Evolutionary conservation across 2,888 invertebrate genomes (phyloP), one percentile per base, ranked within the genome.

Genomic region (Erynnis tages): DNA sequence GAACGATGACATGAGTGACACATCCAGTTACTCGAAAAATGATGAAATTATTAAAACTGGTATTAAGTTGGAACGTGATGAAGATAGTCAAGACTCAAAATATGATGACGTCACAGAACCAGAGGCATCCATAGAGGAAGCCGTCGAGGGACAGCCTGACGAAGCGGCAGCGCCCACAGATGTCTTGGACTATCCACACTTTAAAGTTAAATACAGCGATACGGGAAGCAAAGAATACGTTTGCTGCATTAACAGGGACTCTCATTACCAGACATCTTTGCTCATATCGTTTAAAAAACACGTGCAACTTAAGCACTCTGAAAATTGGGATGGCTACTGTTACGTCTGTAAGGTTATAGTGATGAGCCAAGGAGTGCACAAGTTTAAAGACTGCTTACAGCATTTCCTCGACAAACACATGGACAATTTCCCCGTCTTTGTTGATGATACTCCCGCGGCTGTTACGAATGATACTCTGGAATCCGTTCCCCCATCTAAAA

Each of bases 271-370:
- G 60, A 85, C 83, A 0, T 61, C 74, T 2, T 72, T 88, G 13
- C 59, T 86, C 23, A 89, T 89, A 63, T 87, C 87, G 1, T 74
- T 89, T 61, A 89, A 87, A 57, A 86, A 82, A 63, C 88, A 88
- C 54, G 75, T 86, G 1, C 84, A 87, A 62, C 53, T 64, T 0
- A 85, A 82, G 57, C 89, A 89, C 56, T 57, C 61, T 2, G 83
- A 90, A 19, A 69, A 66, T 14, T 92, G 92, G 92, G 88, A 90
- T 55, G 92, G 92, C 0, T 90, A 82, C 61, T 92, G 92, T 63
- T 73, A 64, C 43, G 59, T 85, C 7, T 92, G 92, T 58, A 82
- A 87, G 63, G 79, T 86, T 1, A 84, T 87, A 13, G 82, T 86
- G 1, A 83, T 78, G 13, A 65, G 80, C 5, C 83, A 82, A 71